phyloP scores from a whole-genome alignment of 2,888 invertebrate genomes.

The Omphaloscelis lunosa region DNA sequence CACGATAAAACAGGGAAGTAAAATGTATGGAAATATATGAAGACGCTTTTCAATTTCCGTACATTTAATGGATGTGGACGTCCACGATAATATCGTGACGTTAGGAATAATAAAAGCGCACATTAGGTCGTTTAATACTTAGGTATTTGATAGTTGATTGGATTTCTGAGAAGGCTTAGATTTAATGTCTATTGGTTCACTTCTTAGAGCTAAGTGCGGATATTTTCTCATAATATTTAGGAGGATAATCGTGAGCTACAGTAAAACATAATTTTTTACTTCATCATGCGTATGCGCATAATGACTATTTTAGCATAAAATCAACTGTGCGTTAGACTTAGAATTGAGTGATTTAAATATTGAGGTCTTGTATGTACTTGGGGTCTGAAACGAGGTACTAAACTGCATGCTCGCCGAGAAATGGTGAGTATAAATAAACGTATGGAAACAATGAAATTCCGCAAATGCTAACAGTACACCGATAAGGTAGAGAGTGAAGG shows the following conservation, averaged over 20 bases:
- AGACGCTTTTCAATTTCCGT: too few relatives aligned
- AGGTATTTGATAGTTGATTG: conserved; percentile 22
- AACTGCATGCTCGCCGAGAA: conserved; percentile 73
- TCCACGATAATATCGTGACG: too few relatives aligned
- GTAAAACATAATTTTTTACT: background rate
- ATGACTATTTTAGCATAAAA: conserved; percentile 15
- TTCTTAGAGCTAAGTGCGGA: background rate
- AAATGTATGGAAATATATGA: too few relatives aligned
- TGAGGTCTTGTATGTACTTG: conserved; percentile 23
- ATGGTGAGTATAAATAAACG: conserved; percentile 71
- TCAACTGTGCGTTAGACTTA: conserved; percentile 5
- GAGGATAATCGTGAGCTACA: conserved; percentile 29
- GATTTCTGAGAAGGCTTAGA: conserved; percentile 52
- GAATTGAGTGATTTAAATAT: conserved; percentile 32
- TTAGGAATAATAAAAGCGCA: too few relatives aligned
- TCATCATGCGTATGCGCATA: conserved; percentile 7
- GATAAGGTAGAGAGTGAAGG: conserved; percentile 69
- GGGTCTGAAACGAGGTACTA: conserved; percentile 45
- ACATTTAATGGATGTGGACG: too few relatives aligned
- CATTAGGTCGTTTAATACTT: conserved; percentile 12
- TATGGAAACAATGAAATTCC: conserved; percentile 73
- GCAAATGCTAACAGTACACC: conserved; percentile 66
- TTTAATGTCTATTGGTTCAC: conserved; percentile 18
- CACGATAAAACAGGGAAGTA: too few relatives aligned
- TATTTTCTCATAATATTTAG: conserved; percentile 27